phyloP scores from a whole-genome alignment of 2,797 vertebrate species.

The Neosilurus mollespiculum region DNA sequence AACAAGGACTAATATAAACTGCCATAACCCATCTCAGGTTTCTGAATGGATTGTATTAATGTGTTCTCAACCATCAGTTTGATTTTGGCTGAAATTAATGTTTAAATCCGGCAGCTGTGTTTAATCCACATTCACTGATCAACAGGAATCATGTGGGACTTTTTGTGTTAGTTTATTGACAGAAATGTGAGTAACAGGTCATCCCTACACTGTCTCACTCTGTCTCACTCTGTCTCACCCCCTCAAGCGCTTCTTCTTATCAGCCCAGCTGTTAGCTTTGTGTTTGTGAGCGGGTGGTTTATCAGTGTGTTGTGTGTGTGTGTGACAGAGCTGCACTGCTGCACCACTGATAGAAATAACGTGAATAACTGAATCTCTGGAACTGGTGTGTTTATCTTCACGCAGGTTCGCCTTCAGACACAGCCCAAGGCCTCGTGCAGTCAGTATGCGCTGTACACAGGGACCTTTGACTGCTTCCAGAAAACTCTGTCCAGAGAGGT shows the following conservation, averaged over 20 bases:
- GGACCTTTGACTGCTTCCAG: conserved; percentile 74
- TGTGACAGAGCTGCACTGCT: not conserved
- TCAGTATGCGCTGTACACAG: conserved; percentile 66
- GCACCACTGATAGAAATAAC: not conserved
- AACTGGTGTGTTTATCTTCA: conserved; percentile 2
- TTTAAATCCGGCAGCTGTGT: not conserved
- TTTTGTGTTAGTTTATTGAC: not conserved
- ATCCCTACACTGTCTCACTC: not conserved
- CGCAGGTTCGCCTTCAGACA: conserved; percentile 77
- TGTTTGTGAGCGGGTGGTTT: conserved; percentile 16
- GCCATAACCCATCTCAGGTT: not conserved
- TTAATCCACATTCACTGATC: not conserved
- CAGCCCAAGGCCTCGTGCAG: conserved; percentile 65
- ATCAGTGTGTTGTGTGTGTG: conserved; percentile 23
- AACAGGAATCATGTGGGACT: too few relatives aligned
- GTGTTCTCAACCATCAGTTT: not conserved
- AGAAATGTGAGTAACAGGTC: not conserved
- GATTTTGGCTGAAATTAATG: not conserved
- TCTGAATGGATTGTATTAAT: too few relatives aligned
- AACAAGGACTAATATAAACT: not conserved
- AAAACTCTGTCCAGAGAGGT: conserved; percentile 78
- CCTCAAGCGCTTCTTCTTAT: conserved; percentile 14
- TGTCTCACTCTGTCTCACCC: not conserved
- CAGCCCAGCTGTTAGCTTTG: conserved; percentile 22
- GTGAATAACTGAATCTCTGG: not conserved